phyloP scores from a whole-genome alignment of 1,140 invertebrate species.

The Hetaerina americana region DNA sequence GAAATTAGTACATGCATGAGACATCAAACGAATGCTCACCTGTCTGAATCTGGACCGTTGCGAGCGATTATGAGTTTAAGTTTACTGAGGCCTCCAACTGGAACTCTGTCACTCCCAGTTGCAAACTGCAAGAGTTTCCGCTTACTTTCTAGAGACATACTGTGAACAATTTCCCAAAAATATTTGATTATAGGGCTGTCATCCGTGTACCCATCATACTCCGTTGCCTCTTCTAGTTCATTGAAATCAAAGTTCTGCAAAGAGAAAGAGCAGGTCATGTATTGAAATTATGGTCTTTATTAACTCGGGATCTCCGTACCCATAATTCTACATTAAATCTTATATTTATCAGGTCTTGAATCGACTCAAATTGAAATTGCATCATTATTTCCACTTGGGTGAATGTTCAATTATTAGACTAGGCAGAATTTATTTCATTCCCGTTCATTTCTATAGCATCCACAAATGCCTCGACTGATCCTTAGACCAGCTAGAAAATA shows the following conservation, averaged over 20 bases:
- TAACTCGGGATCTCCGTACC: too few species aligned
- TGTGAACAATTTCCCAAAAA: slow-evolving; percentile 93
- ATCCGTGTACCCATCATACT: slow-evolving; percentile 84
- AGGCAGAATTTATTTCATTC: too few species aligned
- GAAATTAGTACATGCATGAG: background rate
- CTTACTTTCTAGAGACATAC: slow-evolving; percentile 67
- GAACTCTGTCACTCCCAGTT: slow-evolving; percentile 84
- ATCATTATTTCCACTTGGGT: too few species aligned
- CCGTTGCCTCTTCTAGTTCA: slow-evolving; percentile 76
- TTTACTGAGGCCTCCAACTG: slow-evolving; percentile 80
- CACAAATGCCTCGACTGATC: too few species aligned
- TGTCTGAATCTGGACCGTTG: slow-evolving; percentile 64
- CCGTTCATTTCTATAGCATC: too few species aligned
- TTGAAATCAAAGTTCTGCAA: slow-evolving; percentile 73
- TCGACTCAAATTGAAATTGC: too few species aligned
- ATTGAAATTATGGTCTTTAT: too few species aligned
- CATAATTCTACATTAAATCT: too few species aligned
- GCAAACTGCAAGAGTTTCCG: slow-evolving; percentile 85
- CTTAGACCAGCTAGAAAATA: too few species aligned
- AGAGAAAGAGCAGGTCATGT: too few species aligned
- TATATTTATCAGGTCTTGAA: too few species aligned
- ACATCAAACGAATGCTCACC: slow-evolving; percentile 24
- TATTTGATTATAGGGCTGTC: slow-evolving; percentile 72
- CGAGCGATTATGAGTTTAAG: slow-evolving; percentile 71
- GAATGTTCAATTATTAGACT: too few species aligned